Percentiles rank a stretch among this genome's conserved stretches.
Conservation (phyloP, 2,113 vertebrate genomes). For the Jaculus jaculus region DNA sequence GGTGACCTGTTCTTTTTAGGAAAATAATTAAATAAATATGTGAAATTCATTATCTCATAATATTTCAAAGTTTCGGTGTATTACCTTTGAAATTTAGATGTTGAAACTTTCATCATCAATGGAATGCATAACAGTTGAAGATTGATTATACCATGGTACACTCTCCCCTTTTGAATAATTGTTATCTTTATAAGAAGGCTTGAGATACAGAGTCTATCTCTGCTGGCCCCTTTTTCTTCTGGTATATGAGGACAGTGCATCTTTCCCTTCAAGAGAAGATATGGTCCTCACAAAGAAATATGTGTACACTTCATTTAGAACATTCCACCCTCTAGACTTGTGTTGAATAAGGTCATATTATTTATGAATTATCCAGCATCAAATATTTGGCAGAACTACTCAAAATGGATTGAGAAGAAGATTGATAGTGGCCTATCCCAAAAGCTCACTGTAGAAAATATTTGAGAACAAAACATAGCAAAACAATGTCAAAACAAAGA, state of each 20-base stretch:
- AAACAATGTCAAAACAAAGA: background rate
- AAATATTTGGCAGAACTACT: background rate
- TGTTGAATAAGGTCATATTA: background rate
- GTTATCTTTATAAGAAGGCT: background rate
- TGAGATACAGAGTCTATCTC: background rate
- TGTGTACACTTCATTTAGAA: background rate
- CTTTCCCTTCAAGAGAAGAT: background rate
- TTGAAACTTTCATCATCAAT: background rate
- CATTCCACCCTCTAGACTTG: background rate
- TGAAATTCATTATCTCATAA: background rate
- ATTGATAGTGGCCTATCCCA: background rate
- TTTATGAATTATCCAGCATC: background rate
- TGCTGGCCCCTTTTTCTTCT: no score
- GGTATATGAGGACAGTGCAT: background rate
- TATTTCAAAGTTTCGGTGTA: background rate
- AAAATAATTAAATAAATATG: background rate
- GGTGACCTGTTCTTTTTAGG: background rate
- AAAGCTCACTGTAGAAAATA: background rate
- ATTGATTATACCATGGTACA: background rate
- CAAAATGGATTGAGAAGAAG: background rate
- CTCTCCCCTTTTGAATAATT: background rate
- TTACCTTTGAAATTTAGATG: background rate
- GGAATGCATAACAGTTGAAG: background rate
- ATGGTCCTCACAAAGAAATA: background rate
- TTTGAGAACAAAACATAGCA: background rate